These are phyloP conservation scores for Antrozous pallidus DNA, from an alignment of 2,797 vertebrate species.

Conservation along the genomic window DNA sequence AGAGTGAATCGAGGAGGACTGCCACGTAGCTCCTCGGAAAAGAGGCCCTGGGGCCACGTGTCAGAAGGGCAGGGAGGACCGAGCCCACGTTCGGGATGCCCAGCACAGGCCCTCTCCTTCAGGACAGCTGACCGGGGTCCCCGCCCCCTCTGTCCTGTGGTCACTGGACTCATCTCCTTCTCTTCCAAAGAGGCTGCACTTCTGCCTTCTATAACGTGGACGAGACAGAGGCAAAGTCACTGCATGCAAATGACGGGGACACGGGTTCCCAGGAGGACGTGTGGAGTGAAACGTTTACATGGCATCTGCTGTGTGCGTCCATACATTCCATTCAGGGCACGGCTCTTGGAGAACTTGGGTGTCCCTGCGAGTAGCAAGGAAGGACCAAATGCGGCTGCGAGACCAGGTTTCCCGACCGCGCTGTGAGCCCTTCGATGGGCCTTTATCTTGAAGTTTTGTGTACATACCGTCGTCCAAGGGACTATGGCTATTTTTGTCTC, in stretches of 20 bases:
- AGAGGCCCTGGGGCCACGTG: not conserved
- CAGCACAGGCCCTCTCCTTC: not conserved
- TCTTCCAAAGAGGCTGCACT: not conserved
- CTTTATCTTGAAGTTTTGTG: conserved; percentile 44
- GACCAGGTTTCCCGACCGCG: not conserved
- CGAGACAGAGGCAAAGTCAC: not conserved
- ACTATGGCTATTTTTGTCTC: conserved; percentile 50
- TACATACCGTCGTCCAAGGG: conserved; percentile 40
- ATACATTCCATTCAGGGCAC: not conserved
- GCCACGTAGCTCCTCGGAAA: conserved; percentile 59
- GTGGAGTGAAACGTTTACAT: not conserved
- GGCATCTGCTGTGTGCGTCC: not conserved
- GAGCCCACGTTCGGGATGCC: not conserved
- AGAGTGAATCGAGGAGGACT: conserved; percentile 61
- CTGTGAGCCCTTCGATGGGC: not conserved
- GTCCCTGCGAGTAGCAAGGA: not conserved
- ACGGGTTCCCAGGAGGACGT: not conserved
- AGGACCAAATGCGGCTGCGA: not conserved
- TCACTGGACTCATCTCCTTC: not conserved
- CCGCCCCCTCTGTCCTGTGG: not conserved
- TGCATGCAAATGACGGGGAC: not conserved
- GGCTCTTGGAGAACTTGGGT: not conserved
- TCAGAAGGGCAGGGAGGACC: not conserved
- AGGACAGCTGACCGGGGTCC: not conserved
- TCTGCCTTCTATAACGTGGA: not conserved